phyloP scores from a whole-genome alignment of 2,888 invertebrate genomes.

The Drosophila affinis region DNA sequence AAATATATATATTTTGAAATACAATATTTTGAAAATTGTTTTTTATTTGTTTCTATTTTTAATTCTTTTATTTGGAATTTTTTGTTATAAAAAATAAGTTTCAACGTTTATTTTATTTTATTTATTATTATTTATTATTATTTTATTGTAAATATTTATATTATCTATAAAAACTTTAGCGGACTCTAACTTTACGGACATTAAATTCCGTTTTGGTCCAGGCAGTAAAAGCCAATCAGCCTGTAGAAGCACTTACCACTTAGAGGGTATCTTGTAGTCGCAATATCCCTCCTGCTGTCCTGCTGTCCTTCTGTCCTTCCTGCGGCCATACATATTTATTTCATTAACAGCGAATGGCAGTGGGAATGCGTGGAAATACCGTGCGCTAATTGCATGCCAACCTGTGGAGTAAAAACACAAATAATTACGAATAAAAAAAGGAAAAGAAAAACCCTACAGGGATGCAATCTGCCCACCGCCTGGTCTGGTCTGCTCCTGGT shows the following conservation, averaged over 20 bases:
- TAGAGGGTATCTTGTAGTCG: background rate
- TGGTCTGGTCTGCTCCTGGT: background rate
- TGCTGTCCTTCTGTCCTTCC: background rate
- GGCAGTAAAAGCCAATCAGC: too few species aligned
- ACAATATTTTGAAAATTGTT: too few species aligned
- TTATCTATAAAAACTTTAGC: too few species aligned
- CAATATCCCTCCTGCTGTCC: background rate
- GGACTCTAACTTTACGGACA: too few species aligned
- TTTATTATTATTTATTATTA: too few species aligned
- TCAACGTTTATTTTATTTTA: too few species aligned
- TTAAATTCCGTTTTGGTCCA: too few species aligned
- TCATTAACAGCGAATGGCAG: slow-evolving; percentile 67
- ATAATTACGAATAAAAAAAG: slow-evolving; percentile 7
- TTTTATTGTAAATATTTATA: too few species aligned
- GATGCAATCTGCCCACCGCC: background rate
- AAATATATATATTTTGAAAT: too few species aligned
- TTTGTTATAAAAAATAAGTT: too few species aligned
- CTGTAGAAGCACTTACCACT: background rate
- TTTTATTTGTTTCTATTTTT: too few species aligned
- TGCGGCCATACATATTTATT: slow-evolving; percentile 57
- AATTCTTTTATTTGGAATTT: too few species aligned
- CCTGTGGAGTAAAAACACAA: slow-evolving; percentile 62
- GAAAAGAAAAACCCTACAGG: background rate
- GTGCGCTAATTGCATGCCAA: slow-evolving; percentile 70
- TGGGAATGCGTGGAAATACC: slow-evolving; percentile 34